A percentile compares a stretch with the other conserved stretches of the same genome.
These are phyloP conservation scores for Drosophila lacertosa DNA, from an alignment of 1,140 invertebrate genomes.

Conservation along the genomic window DNA sequence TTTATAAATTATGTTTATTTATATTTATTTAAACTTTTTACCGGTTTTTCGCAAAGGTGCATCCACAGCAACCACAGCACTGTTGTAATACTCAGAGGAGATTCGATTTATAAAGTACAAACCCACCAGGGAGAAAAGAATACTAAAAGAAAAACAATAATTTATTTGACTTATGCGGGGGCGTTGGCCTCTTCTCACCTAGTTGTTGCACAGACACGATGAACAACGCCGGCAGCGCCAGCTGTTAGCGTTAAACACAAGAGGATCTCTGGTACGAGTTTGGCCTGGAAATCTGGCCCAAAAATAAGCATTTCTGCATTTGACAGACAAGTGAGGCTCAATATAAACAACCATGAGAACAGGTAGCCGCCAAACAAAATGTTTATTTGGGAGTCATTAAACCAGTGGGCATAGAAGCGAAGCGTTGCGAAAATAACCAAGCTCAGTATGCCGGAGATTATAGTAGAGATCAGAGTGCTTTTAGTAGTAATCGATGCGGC, in stretches of 20 bases:
- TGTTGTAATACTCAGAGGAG: constrained; percentile 75
- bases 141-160: constrained; percentile 37
- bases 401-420: constrained; percentile 77
- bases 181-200: constrained; percentile 48
- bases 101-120: constrained; percentile 81
- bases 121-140: constrained; percentile 75
- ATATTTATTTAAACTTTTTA: constrained; percentile 63
- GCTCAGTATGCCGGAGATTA: constrained; percentile 75
- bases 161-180: not conserved
- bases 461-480: constrained; percentile 60
- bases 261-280: constrained; percentile 79
- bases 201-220: constrained; percentile 83
- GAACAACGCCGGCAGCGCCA: constrained; percentile 72
- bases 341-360: constrained; percentile 69
- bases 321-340: constrained; percentile 75
- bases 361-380: constrained; percentile 77
- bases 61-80: constrained; percentile 42
- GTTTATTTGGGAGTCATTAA: constrained; percentile 71
- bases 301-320: constrained; percentile 78
- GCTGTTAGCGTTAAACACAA: constrained; percentile 72
- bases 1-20: not conserved
- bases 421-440: constrained; percentile 73
- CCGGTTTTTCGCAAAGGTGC: constrained; percentile 46
- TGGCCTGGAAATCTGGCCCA: constrained; percentile 79
- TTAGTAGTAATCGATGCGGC: constrained; percentile 51